A percentile compares a stretch with the other conserved stretches of the same genome.
phyloP scores from a whole-genome alignment of 2,888 invertebrate species.

The Drosophila borealis region DNA sequence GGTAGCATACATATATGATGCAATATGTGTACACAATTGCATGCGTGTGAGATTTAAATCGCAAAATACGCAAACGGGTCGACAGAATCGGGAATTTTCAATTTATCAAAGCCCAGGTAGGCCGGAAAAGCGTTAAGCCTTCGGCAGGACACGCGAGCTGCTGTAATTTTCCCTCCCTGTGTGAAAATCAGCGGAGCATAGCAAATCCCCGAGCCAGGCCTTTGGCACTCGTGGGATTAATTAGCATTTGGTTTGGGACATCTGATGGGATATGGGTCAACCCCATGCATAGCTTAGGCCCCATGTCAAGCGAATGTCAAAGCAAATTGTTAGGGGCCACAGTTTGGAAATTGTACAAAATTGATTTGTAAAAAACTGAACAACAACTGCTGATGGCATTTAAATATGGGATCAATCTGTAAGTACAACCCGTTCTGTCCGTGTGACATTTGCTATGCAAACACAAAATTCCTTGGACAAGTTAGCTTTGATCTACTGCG shows the following conservation, averaged over 20 bases:
- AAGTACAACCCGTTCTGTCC: slow-evolving; percentile 37
- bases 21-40: slow-evolving; percentile 68
- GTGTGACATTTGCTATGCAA: slow-evolving; percentile 59
- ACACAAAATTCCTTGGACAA: slow-evolving; percentile 57
- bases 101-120: slow-evolving; percentile 39
- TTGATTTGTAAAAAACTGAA: slow-evolving; percentile 64
- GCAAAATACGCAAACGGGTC: slow-evolving; percentile 21
- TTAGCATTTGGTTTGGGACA: slow-evolving; percentile 71
- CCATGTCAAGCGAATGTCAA: slow-evolving; percentile 79
- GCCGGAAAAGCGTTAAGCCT: slow-evolving; percentile 50
- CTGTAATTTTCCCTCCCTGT: slow-evolving; percentile 16
- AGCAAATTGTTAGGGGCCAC: slow-evolving; percentile 38
- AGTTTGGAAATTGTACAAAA: slow-evolving; percentile 33
- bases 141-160: slow-evolving; percentile 49
- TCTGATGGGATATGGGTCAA: slow-evolving; percentile 40
- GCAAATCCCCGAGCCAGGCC: slow-evolving; percentile 53
- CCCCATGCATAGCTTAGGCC: slow-evolving; percentile 41
- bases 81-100: neutral
- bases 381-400: slow-evolving; percentile 40
- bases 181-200: slow-evolving; percentile 73
- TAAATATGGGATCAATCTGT: slow-evolving; percentile 36
- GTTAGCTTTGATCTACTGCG: slow-evolving; percentile 60
- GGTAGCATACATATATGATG: slow-evolving; percentile 21
- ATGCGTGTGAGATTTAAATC: slow-evolving; percentile 74
- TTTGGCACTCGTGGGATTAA: slow-evolving; percentile 66